phyloP scores from a whole-genome alignment of 1,140 invertebrate species.

The Meloidogyne floridensis region DNA sequence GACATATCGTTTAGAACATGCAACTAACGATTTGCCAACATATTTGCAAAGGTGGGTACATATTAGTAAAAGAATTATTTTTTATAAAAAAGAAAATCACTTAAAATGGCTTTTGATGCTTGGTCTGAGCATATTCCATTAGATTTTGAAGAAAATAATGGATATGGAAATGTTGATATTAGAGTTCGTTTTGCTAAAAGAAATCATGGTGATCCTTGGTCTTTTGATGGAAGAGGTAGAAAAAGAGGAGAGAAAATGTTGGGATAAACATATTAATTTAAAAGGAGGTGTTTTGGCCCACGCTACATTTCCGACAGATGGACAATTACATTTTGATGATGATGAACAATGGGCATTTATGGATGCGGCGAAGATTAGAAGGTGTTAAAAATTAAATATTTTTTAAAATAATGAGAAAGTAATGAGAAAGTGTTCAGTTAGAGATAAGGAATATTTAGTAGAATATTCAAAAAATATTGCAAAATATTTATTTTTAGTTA shows the following conservation, averaged over 20 bases:
- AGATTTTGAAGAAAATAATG: conserved; percentile 48
- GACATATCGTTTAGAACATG: conserved; percentile 58
- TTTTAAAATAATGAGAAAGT: background rate
- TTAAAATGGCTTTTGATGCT: conserved; percentile 58
- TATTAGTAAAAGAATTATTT: conserved; percentile 7
- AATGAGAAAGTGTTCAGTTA: too few species aligned
- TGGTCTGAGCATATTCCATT: conserved; percentile 53
- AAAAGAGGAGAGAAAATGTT: background rate
- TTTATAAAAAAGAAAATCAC: conserved; percentile 41
- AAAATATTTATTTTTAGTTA: conserved; percentile 15
- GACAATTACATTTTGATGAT: conserved; percentile 63
- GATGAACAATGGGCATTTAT: conserved; percentile 63
- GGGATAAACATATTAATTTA: background rate
- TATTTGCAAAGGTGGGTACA: conserved; percentile 39
- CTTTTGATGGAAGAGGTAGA: conserved; percentile 62
- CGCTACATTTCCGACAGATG: conserved; percentile 61
- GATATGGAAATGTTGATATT: conserved; percentile 54
- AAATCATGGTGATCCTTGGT: conserved; percentile 60
- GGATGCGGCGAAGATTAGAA: conserved; percentile 53
- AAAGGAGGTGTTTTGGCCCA: conserved; percentile 63
- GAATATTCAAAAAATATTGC: too few species aligned
- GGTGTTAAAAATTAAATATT: conserved; percentile 23
- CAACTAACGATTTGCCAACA: conserved; percentile 53
- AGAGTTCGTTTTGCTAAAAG: conserved; percentile 59
- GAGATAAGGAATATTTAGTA: background rate